A percentile compares a stretch with the other conserved stretches of the same genome.
phyloP scores from a whole-genome alignment of 1,140 invertebrate species.

The Cydia strobilella region DNA sequence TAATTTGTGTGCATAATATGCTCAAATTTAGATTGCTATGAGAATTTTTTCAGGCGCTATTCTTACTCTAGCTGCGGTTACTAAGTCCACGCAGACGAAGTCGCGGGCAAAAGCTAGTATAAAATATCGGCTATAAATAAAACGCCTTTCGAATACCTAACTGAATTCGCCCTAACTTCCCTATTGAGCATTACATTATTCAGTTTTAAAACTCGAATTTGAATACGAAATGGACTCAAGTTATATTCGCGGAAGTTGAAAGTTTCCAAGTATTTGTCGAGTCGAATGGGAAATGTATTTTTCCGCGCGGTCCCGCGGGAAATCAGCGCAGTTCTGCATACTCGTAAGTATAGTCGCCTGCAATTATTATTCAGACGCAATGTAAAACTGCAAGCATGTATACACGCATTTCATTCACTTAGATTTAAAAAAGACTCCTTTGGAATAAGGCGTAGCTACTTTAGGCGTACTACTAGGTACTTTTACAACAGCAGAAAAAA shows the following conservation, averaged over 20 bases:
- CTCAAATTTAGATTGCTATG: no score
- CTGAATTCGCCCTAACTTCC: background rate
- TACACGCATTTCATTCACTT: background rate
- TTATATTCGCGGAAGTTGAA: background rate
- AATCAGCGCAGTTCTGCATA: constrained; percentile 20
- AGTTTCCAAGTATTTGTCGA: constrained; percentile 20
- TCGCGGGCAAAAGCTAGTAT: no score
- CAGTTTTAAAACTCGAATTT: constrained; percentile 22
- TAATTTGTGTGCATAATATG: no score
- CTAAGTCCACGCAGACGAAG: no score
- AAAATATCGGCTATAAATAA: no score
- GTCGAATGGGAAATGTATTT: constrained; percentile 26
- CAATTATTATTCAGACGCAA: background rate
- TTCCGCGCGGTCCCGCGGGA: background rate
- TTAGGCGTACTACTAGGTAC: no score
- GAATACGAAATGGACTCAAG: constrained; percentile 8
- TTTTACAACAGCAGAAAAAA: no score
- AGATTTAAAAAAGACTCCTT: no score
- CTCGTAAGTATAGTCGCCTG: background rate
- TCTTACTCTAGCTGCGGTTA: no score
- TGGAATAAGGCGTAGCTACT: no score
- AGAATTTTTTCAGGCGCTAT: no score
- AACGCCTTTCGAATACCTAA: background rate
- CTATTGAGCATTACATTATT: constrained; percentile 17
- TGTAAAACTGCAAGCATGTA: background rate